Evolutionary conservation across 2,113 vertebrate genomes (phyloP).

Genomic region (Eulemur rufifrons): DNA sequence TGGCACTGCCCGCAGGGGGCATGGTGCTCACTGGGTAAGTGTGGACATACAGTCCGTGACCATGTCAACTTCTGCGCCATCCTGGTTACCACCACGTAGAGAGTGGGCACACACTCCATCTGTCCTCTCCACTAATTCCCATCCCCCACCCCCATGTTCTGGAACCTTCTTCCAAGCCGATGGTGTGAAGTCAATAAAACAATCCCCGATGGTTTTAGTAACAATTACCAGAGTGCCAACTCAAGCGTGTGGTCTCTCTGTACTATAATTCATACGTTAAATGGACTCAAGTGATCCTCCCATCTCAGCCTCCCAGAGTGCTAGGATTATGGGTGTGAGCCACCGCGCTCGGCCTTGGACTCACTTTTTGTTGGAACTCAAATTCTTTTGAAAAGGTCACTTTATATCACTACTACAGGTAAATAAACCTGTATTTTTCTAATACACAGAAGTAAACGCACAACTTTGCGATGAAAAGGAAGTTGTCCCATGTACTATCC

Average conservation of each 20-base stretch:
- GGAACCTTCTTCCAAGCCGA: neutral
- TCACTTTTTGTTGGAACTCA: neutral
- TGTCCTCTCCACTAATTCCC: neutral
- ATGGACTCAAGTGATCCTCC: neutral
- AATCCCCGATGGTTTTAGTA: neutral
- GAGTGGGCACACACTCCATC: accelerated
- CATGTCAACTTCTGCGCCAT: neutral
- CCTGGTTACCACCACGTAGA: neutral
- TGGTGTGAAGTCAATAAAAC: neutral
- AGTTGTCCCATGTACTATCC: accelerated
- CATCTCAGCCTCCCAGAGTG: too few relatives aligned
- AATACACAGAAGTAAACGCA: neutral
- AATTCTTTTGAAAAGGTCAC: neutral
- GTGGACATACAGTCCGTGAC: accelerated
- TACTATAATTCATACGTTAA: neutral
- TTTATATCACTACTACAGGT: neutral
- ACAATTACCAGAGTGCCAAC: neutral
- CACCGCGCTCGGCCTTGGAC: too few relatives aligned
- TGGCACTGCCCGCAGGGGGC: accelerated
- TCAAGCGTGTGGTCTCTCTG: neutral
- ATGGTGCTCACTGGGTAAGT: accelerated
- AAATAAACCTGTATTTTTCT: neutral
- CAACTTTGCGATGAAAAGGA: neutral
- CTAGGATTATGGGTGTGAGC: too few relatives aligned
- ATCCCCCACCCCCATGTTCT: neutral